Base-by-base conservation (phyloP, 2,888 invertebrate species). In the Pristionchus fissidentatus region DNA sequence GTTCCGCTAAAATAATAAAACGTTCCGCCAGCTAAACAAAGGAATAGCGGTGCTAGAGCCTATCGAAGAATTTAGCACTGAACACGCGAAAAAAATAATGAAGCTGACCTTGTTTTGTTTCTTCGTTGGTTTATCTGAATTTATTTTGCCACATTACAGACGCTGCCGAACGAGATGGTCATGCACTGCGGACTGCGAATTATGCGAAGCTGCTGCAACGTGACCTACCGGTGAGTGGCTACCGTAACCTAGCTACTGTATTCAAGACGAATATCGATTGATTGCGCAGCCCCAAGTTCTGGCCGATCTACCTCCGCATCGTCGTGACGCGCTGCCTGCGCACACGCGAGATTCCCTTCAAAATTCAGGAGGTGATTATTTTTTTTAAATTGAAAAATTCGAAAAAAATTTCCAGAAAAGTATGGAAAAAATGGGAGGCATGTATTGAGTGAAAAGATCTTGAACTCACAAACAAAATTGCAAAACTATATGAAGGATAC, bases 301-400 rank as follows among this genome's bases (percentile, higher is more conserved):
- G 80, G 80, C 52, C 62, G 22, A 4, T 46, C 13, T 29, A 49
- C 29, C 29, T 46, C 0, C 80, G 80, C 35, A 43, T 62, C 41
- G 26, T 81, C 62, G 46, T 81, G 3, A 46, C 62, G 15, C 80
- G 62, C 10, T 49, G 43, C 1, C 60, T 81, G 43, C 41, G 62
- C 7, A 81, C 80, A 29, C 26, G 80, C 26, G 62, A 81, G 32
- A 4, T 81, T 1, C 80, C 80, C 7, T 81, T 46, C 49, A 35
- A 38, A n/a, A 46, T 81, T 5, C 80, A 81, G 46, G 46, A 81
- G 80, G 80, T 81, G 19, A 43, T n/a, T n/a, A 60, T 15, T 38
- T n/a, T 8, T 26, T 60, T 60, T 60, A n/a, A 8, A 8, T 60
- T n/a, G 8, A 8, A 60, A 29, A 49, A 49, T 15, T 49, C 19